These are phyloP conservation scores for Recurvirostra avosetta DNA, from an alignment of 2,113 vertebrate genomes.

Conservation along the genomic window DNA sequence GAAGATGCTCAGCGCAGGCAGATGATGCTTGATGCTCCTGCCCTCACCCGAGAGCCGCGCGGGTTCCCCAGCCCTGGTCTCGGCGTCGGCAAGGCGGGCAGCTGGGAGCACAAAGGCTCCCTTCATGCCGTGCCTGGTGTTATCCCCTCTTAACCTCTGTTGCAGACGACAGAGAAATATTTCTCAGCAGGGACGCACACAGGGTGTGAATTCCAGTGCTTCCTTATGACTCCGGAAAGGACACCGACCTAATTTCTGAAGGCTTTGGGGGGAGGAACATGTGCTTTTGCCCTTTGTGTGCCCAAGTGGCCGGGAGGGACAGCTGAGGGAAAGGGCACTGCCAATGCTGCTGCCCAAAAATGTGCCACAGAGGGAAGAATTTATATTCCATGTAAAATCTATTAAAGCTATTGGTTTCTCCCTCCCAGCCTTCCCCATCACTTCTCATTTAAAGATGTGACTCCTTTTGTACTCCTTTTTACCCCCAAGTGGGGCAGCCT, in stretches of 20 bases:
- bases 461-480: background rate
- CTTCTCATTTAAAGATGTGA: background rate
- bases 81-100: fast-evolving
- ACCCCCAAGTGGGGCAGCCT: background rate
- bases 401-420: background rate
- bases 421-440: background rate
- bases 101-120: background rate
- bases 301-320: background rate
- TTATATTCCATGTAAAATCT: background rate
- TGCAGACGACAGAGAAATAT: background rate
- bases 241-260: background rate
- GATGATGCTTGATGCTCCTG: background rate
- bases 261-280: background rate
- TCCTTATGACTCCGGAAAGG: background rate
- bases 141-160: background rate
- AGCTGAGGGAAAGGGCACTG: background rate
- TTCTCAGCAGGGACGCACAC: background rate
- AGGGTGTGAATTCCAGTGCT: background rate
- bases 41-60: fast-evolving
- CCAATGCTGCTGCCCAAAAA: background rate
- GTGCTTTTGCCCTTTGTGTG: background rate
- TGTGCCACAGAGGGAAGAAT: background rate
- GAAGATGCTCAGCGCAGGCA: background rate
- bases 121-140: background rate
- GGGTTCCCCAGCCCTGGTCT: background rate